A percentile compares a stretch with the other conserved stretches of the same genome.
These are phyloP conservation scores for Emmelina monodactyla DNA, from an alignment of 2,888 invertebrate species.

Conservation along the genomic window DNA sequence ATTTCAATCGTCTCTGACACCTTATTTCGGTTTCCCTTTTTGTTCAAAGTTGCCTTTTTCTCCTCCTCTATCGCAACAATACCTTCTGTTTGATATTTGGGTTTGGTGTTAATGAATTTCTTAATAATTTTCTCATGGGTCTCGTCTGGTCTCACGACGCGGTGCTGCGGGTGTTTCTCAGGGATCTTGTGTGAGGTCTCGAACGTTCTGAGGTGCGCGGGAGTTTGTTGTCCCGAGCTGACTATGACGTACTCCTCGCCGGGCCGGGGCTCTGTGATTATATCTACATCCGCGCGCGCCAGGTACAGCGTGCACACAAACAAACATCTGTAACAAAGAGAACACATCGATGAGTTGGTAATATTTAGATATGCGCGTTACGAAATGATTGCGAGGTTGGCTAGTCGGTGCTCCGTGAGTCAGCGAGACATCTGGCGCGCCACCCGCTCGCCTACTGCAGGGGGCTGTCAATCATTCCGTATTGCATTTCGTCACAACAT, in stretches of 20 bases:
- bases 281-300: constrained; percentile 60
- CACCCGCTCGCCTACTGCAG: constrained; percentile 24
- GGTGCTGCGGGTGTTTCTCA: constrained; percentile 48
- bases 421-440: constrained; percentile 41
- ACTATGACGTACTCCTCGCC: constrained; percentile 74
- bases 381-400: constrained; percentile 24
- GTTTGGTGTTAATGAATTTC: constrained; percentile 40
- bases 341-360: constrained; percentile 18
- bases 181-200: constrained; percentile 79
- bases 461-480: constrained; percentile 39
- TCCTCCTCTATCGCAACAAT: constrained; percentile 58
- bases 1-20: constrained; percentile 49
- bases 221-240: constrained; percentile 60
- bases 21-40: constrained; percentile 45
- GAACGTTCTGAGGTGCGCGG: constrained; percentile 61
- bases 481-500: constrained; percentile 36
- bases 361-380: no score
- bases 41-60: constrained; percentile 33
- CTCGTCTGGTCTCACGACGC: constrained; percentile 40
- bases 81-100: constrained; percentile 45
- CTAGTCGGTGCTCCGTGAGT: constrained; percentile 43
- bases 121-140: constrained; percentile 52
- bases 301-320: constrained; percentile 48
- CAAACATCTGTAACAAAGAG: constrained; percentile 60
- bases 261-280: constrained; percentile 70